Base-by-base conservation (phyloP, 1,140 invertebrate species). In the Neelides sp. region DNA sequence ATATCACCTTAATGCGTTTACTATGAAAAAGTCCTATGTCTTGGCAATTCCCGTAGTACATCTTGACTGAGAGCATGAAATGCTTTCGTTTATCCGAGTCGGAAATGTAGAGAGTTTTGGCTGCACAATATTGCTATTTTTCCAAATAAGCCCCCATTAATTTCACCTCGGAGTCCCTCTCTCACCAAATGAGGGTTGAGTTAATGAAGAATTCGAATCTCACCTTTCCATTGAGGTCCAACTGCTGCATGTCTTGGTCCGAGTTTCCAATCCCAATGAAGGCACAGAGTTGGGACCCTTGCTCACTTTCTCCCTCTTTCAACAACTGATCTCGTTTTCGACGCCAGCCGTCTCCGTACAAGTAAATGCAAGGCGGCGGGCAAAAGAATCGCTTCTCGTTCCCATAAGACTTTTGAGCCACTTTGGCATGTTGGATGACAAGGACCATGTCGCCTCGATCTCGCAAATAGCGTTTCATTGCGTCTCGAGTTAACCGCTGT, bases 351-450 rank as follows among this genome's bases (percentile, higher is more conserved):
- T 92, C 91, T 3, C 94, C 94, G 66, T 90, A 89, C 30, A 99
- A 71, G 70, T 99, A 99, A 61, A 99, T 96, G 68, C 94, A 98
- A 0, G 96, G 96, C 1, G 96, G 96, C 1, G 96, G 96, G 66
- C 95, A 98, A 71, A 99, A 98, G 71, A 99, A 98, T 52, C 95
- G 75, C 70, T 99, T 99, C 66, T 99, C 96, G 69, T 98, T 98
- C 41, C 96, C 96, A 68, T 99, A 99, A 0, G 94, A 98, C 65
- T 99, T 99, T 68, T 99, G 96, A 15, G 96, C 95, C 24, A 91
- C 86, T 76, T 98, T 98, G 4, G 96, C 96, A 72, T 98, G 95
- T 41, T 98, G 73, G 50, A 99, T 96, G 3, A 97, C 89, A 19
- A 99, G 81, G 3, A 93, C 82, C 82, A 96, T 92, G 66, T 98